Conservation (phyloP, 2,888 invertebrate species). For the Gasteruption jaculator region DNA sequence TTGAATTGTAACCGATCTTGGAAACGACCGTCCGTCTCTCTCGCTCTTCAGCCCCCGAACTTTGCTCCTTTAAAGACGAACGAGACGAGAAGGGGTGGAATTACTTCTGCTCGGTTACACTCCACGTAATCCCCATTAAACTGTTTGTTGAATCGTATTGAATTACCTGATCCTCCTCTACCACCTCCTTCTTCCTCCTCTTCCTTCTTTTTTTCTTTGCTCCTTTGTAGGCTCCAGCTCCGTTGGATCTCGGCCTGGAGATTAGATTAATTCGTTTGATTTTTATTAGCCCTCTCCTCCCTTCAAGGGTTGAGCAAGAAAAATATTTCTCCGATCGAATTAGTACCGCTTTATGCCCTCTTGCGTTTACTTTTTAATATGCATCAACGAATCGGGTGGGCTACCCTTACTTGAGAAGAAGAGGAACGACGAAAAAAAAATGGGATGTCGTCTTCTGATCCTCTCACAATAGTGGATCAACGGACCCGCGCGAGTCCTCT, state of each 20-base stretch:
- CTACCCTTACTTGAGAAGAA: slow-evolving; percentile 17
- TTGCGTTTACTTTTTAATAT: slow-evolving; percentile 35
- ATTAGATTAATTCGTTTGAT: slow-evolving; percentile 44
- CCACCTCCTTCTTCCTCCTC: no score
- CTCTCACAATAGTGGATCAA: no score
- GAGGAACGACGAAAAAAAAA: slow-evolving; percentile 15
- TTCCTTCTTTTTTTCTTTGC: slow-evolving; percentile 28
- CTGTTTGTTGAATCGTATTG: slow-evolving; percentile 44
- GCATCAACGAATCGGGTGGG: slow-evolving; percentile 33
- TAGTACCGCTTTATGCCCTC: slow-evolving; percentile 41
- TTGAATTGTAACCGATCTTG: no score
- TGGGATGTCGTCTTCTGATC: slow-evolving; percentile 11
- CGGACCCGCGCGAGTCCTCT: no score
- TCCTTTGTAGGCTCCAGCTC: slow-evolving; percentile 32
- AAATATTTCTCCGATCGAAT: slow-evolving; percentile 28
- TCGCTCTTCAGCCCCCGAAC: no score
- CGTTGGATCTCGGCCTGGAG: slow-evolving; percentile 32
- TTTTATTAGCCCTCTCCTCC: slow-evolving; percentile 38
- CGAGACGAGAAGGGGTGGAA: slow-evolving; percentile 11
- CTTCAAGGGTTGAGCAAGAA: slow-evolving; percentile 5
- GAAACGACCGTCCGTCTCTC: no score
- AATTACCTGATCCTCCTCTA: slow-evolving; percentile 31
- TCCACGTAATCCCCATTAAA: slow-evolving; percentile 32
- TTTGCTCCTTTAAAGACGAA: no score
- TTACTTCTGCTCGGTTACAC: slow-evolving; percentile 23